Evolutionary conservation across 2,888 invertebrate species (phyloP).

Genomic region (Ornithoptera alexandrae): DNA sequence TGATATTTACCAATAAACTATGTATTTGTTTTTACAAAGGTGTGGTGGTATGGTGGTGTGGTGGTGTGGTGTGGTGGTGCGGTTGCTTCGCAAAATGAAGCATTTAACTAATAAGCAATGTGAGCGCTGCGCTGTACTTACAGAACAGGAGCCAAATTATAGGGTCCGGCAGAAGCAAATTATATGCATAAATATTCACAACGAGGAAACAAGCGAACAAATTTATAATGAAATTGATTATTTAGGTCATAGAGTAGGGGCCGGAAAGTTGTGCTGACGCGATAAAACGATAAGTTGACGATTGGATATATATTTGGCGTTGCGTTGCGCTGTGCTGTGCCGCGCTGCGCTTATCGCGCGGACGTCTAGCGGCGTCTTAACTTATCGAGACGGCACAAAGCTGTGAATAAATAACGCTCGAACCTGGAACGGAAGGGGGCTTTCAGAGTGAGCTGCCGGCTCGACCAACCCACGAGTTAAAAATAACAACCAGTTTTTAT

Average conservation of each 20-base stretch:
- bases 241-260: conserved; percentile 27
- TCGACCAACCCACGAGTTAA: conserved; percentile 73
- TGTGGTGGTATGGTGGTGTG: background rate
- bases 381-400: conserved; percentile 32
- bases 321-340: background rate
- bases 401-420: conserved; percentile 49
- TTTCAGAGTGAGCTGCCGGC: conserved; percentile 62
- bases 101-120: background rate
- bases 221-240: conserved; percentile 16
- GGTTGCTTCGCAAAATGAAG: background rate
- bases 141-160: background rate
- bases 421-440: conserved; percentile 68
- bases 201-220: conserved; percentile 6
- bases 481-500: conserved; percentile 79
- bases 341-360: conserved; percentile 17
- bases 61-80: too few species aligned
- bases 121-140: background rate
- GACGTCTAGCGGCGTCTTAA: conserved; percentile 25
- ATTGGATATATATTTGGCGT: conserved; percentile 17
- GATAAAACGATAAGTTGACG: conserved; percentile 27
- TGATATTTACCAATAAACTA: background rate
- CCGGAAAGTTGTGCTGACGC: conserved; percentile 27
- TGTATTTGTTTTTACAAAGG: background rate
- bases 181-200: conserved; percentile 7
- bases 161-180: background rate